A percentile compares a stretch with the other conserved stretches of the same genome.
Conservation (phyloP, 2,888 invertebrate genomes). For the Phyto melanocephala region DNA sequence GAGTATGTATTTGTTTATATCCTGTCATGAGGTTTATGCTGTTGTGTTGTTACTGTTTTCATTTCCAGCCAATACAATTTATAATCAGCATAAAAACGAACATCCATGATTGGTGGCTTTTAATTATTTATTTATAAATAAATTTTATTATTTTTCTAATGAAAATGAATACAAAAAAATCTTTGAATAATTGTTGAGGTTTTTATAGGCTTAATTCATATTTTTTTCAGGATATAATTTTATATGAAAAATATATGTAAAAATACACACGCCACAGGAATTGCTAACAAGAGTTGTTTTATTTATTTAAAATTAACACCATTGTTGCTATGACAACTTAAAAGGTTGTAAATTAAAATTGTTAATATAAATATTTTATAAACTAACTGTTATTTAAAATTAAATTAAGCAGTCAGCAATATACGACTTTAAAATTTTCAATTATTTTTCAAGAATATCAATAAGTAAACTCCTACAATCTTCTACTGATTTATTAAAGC, state of each 20-base stretch:
- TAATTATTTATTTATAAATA: slow-evolving; percentile 55
- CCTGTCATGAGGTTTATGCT: slow-evolving; percentile 2
- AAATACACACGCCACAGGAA: neutral
- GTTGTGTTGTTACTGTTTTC: neutral
- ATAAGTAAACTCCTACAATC: too few species aligned
- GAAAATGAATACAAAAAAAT: neutral
- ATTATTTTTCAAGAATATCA: too few species aligned
- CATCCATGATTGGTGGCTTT: slow-evolving; percentile 55
- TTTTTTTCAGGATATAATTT: neutral
- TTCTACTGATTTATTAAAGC: too few species aligned
- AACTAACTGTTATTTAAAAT: too few species aligned
- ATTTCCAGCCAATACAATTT: slow-evolving; percentile 53
- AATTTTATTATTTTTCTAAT: slow-evolving; percentile 24
- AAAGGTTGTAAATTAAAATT: too few species aligned
- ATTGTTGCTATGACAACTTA: neutral
- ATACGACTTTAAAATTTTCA: too few species aligned
- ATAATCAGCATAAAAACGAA: slow-evolving; percentile 47
- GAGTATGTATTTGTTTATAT: neutral
- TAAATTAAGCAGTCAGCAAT: too few species aligned
- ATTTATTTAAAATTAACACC: neutral
- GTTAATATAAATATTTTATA: too few species aligned
- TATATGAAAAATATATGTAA: neutral
- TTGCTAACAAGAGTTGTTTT: neutral
- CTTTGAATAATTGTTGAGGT: slow-evolving; percentile 36
- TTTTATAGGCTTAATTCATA: slow-evolving; percentile 28